Base-by-base conservation (phyloP, 2,888 invertebrate genomes). In the Neelides folsomi region DNA sequence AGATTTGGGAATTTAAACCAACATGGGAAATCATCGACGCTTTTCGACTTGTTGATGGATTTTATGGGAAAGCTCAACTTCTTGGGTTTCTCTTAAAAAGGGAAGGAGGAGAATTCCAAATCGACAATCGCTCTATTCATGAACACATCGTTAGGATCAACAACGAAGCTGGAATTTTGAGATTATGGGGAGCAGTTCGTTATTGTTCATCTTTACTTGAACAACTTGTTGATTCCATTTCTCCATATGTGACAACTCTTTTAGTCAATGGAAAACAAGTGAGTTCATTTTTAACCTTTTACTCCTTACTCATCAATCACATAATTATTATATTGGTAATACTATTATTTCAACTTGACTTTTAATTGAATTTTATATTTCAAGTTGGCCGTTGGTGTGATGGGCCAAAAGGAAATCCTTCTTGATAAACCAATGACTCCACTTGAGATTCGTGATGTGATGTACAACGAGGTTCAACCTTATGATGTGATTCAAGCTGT, bases 351-450 rank as follows among this genome's bases (percentile, higher is more conserved):
- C 34, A 2, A 27, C 6, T 34, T n/a, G 13, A 9, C 19, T n/a
- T n/a, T n/a, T n/a, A n/a, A n/a, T n/a, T n/a, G n/a, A n/a, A n/a
- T n/a, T n/a, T 27, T 27, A 13, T n/a, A 13, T 50, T 38, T 55
- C 57, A 72, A 78, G 84, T 73, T 92, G 54, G 93, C 94, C 0
- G 87, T 95, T 1, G 95, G 95, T 27, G 89, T 94, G 49, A 86
- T 90, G 67, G 92, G 92, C 0, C 86, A 86, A 63, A 85, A 90
- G 65, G 97, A 97, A 73, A 88, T 89, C 0, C 86, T 90, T n/a
- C 88, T 98, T 67, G 93, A 93, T 71, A 93, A 94, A 67, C 98
- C 98, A 0, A 84, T 95, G 81, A 92, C 93, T 1, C 98, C 98
- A 0, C 81, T 83, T 1, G 95, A 95, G 73, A 90, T 98, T 50